Conservation (phyloP, 1,140 invertebrate species). For the Diachasma alloeum region DNA sequence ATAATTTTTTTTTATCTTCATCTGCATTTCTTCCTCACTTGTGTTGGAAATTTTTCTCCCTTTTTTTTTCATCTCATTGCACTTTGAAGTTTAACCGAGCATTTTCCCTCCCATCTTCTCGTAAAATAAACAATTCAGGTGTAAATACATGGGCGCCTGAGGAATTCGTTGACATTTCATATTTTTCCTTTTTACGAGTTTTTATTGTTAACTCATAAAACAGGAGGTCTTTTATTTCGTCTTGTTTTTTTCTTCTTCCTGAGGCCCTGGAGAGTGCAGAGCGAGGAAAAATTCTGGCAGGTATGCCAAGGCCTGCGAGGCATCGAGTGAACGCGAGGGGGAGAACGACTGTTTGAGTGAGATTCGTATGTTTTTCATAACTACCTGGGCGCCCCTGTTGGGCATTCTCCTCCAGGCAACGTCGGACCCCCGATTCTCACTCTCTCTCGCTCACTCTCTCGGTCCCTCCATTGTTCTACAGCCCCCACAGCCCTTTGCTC, state of each 20-base stretch:
- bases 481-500: neutral
- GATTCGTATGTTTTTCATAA: conserved; percentile 14
- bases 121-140: neutral
- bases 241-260: neutral
- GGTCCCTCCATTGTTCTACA: neutral
- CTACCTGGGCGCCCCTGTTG: conserved; percentile 4
- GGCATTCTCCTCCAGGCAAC: conserved; percentile 14
- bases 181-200: neutral
- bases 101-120: neutral
- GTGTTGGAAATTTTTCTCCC: neutral
- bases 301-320: conserved; percentile 16
- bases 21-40: too few relatives aligned
- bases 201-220: neutral
- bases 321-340: neutral
- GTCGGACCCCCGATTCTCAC: neutral
- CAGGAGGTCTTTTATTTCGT: neutral
- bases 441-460: too few relatives aligned
- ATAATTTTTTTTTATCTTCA: too few relatives aligned
- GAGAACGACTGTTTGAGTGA: neutral
- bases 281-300: conserved; percentile 15
- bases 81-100: neutral
- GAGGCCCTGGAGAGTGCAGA: neutral
- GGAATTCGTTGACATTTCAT: neutral
- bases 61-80: neutral
- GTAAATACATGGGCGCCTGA: neutral